Evolutionary conservation across 2,797 vertebrate genomes (phyloP).

Genomic region (Petrocephalus sullivani): DNA sequence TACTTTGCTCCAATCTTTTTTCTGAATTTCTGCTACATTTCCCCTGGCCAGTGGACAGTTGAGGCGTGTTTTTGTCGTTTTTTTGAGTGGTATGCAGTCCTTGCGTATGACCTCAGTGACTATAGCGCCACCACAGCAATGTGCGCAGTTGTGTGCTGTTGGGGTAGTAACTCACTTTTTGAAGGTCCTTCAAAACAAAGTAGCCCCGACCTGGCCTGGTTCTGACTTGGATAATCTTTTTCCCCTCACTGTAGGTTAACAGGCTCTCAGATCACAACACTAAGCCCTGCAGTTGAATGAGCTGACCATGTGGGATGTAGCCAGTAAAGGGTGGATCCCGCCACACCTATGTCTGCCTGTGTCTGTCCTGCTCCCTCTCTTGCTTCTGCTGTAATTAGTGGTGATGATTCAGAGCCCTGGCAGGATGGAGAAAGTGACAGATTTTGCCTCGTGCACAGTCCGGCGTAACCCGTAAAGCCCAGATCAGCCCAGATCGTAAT

Average conservation of each 20-base stretch:
- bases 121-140: not conserved
- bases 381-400: not conserved
- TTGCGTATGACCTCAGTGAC: not conserved
- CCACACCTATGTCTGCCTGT: not conserved
- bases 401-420: not conserved
- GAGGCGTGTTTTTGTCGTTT: not conserved
- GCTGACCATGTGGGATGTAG: not conserved
- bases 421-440: slow-evolving; percentile 23
- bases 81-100: not conserved
- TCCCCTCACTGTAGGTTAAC: not conserved
- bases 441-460: slow-evolving; percentile 22
- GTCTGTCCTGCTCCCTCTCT: not conserved
- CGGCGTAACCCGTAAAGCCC: slow-evolving; percentile 45
- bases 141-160: not conserved
- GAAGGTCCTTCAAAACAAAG: not conserved
- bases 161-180: not conserved
- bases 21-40: not conserved
- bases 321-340: not conserved
- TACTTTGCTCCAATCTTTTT: not conserved
- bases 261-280: not conserved
- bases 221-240: not conserved
- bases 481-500: not conserved
- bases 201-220: not conserved
- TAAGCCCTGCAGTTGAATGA: not conserved
- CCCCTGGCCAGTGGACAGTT: not conserved